Evolutionary conservation across 1,140 invertebrate species (phyloP), one percentile per base, ranked within the genome.

Genomic region (Cyphomyrmex costatus): DNA sequence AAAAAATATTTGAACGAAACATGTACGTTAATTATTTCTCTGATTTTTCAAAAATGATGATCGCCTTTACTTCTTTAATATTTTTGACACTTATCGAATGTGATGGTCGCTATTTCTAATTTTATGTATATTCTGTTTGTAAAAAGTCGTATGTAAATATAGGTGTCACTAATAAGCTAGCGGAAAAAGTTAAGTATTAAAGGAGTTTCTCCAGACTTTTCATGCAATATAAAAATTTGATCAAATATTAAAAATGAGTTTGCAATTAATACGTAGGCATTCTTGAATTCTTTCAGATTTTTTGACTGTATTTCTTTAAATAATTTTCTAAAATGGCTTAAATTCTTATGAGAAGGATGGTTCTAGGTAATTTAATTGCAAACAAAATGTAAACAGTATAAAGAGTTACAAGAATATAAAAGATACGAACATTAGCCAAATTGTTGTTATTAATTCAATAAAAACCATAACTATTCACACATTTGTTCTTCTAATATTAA

Each of bases 71-170:
- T 60, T 21, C 60, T 78, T 78, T 78, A 65, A 78, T 30, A 0
- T 36, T 63, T 78, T 79, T 66, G 66, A 78, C 3, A 19, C 42
- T 66, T 53, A 66, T 66, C 60, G 27, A 79, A 36, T 79, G 12
- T n/a, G 42, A 5, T 63, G 21, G 16, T 7, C 12, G 63, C 27
- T 78, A 53, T 66, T 51, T 66, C 8, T n/a, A 79, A n/a, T 14
- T 49, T 3, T 14, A 16, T 14, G 19, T 33, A 63, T n/a, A n/a
- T n/a, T n/a, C n/a, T n/a, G n/a, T 79, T 53, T 66, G 2, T 19
- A 24, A 19, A 27, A n/a, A 78, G 24, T 49, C 36, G 2, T n/a
- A n/a, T n/a, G n/a, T 33, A 63, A 63, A 78, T 30, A 19, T 66
- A 66, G 42, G 27, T 79, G 30, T 30, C 60, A 51, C 12, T 46